Evolutionary conservation across 1,140 invertebrate genomes (phyloP), one percentile per base, ranked within the genome.

Genomic region (Eupeodes corollae): DNA sequence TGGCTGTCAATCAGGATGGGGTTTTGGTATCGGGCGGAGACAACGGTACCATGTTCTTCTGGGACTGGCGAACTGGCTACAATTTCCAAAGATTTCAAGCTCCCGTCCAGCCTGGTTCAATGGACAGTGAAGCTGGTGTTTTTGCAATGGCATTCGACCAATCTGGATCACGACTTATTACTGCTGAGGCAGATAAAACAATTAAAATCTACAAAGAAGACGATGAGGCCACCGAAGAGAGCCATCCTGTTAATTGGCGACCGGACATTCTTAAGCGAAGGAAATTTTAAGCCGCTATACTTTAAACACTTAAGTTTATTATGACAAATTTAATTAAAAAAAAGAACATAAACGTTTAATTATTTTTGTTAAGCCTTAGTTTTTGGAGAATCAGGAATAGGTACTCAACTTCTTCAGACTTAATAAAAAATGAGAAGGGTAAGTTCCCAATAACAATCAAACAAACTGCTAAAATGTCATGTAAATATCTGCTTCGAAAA

Each of bases 161-260:
- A 47, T 93, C 90, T 47, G 92, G 93, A 34, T 86, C 83, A 12
- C 75, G 97, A 46, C 78, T 99, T 39, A 89, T 99, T 45, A 97
- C 95, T 2, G 89, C 89, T 6, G 97, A 99, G 72, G 94, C 95
- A 6, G 97, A 99, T 70, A 99, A 99, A 75, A 98, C 94, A 0
- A 94, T 99, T 50, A 99, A 99, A 79, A 87, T 99, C 51, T 99
- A 98, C 70, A 95, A 91, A 69, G 94, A 98, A 73, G 95, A 99
- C 73, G 90, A 96, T 19, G 79, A 83, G 43, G 95, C 96, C 12
- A 89, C 85, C 1, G 95, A 99, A 76, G 94, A 99, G 69, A 83
- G 80, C 0, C 91, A 99, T 79, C 96, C 97, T 1, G 79, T 99
- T 51, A 87, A 96, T 63, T 99, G 94, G 95, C 80, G 89, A 57